Conservation (phyloP, 2,888 invertebrate species). For the Strigamia crassipes region DNA sequence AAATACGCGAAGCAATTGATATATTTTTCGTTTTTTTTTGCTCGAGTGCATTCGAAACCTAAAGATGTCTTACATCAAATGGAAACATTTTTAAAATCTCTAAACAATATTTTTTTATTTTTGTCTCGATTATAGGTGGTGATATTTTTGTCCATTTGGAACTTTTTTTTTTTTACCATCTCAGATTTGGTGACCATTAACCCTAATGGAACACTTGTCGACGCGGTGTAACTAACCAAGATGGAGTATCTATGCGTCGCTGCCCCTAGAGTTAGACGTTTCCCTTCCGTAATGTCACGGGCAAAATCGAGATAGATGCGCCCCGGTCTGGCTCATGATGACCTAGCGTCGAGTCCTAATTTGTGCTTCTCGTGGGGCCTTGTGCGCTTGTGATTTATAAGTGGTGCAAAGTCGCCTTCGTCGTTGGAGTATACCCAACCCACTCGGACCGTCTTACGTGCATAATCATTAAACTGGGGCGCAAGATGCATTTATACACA, state of each 20-base stretch:
- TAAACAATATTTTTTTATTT: no score
- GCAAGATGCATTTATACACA: conserved; percentile 8
- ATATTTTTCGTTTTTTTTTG: no score
- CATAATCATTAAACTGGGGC: conserved; percentile 44
- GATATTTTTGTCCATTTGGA: neutral
- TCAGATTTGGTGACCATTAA: conserved; percentile 41
- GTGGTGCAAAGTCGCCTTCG: conserved; percentile 4
- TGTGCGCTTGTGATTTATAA: conserved; percentile 44
- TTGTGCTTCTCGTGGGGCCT: conserved; percentile 43
- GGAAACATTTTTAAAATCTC: no score
- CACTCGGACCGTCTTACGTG: conserved; percentile 16
- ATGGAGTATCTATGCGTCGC: conserved; percentile 46
- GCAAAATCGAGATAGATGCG: conserved; percentile 47
- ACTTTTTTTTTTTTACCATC: neutral
- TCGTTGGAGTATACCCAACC: neutral
- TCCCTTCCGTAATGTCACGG: conserved; percentile 43
- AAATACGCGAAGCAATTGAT: no score
- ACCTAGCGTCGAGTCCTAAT: conserved; percentile 46
- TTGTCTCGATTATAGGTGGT: neutral
- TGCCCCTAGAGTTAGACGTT: neutral
- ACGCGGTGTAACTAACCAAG: conserved; percentile 46
- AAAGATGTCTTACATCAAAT: no score
- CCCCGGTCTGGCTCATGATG: conserved; percentile 47
- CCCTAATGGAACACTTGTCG: conserved; percentile 48
- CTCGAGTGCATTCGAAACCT: no score